Evolutionary conservation across 2,888 invertebrate genomes (phyloP), one percentile per base, ranked within the genome.

Genomic region (Hydrotaea diabolus): DNA sequence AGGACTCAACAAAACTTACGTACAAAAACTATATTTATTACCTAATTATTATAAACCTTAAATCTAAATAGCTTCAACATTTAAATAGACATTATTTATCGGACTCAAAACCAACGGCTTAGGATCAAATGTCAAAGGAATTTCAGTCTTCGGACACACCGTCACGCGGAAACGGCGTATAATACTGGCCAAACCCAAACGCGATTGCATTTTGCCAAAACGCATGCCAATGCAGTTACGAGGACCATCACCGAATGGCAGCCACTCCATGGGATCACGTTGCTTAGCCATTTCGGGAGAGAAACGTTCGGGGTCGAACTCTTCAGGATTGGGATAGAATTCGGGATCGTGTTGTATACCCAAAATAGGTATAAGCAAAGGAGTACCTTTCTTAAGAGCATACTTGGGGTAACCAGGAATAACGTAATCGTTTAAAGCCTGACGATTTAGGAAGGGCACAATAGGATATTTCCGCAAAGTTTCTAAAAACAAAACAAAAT

Each of bases 231-330:
- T 89, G 49, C 92, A 91, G 77, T 90, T 90, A 0, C 92, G 87
- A 0, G 90, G 91, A n/a, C 92, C 92, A 19, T 92, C 91, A 2
- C 92, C 91, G 39, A 92, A 92, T 0, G 90, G 89, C 4, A 92
- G 21, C 88, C 88, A 92, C 5, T 90, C 84, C 49, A 88, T 86
- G 0, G 89, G 77, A 39, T 93, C 93, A 79, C 94, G 89, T 21
- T 92, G 92, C 0, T 92, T 89, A 72, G 93, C 94, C 77, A 93
- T 93, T 83, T 94, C 93, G 0, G 93, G 91, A 0, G 92, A 91
- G 88, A 95, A 95, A 78, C 95, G 92, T 23, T 95, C 94, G 0
- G 95, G 95, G 64, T 94, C 93, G 77, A 95, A 95, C 62, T 92
- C n/a, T 0, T 69, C 92, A 0, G 95, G 95, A 3, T 95, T 92